Percentiles rank a stretch among this genome's conserved stretches.
phyloP scores from a whole-genome alignment of 30 jellyfish, hydroid and myxozoan species.

The Hydractinia symbiolongicarpus region DNA sequence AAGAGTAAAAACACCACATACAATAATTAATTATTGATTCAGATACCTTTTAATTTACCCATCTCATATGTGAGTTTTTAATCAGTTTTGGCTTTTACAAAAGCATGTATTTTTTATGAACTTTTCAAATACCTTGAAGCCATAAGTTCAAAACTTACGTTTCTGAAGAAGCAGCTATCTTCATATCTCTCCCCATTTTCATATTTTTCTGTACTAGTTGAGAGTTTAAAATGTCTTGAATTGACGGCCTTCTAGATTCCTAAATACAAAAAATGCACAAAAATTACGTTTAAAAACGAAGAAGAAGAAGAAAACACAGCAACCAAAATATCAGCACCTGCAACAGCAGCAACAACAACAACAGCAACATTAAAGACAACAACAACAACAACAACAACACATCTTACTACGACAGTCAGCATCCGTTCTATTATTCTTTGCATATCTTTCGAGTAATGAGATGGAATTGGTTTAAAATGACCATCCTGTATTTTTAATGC shows the following conservation, averaged over 20 bases:
- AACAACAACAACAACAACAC: not conserved
- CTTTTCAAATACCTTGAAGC: not conserved
- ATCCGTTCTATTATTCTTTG: slow-evolving; percentile 49
- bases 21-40: too few species aligned
- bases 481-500: slow-evolving; percentile 77
- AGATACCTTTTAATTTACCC: too few species aligned
- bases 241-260: slow-evolving; percentile 29
- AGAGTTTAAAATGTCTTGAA: slow-evolving; percentile 12
- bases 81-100: too few species aligned
- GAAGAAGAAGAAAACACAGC: not conserved
- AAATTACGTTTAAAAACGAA: too few species aligned
- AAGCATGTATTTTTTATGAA: too few species aligned
- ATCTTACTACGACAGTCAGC: slow-evolving; percentile 62
- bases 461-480: slow-evolving; percentile 54
- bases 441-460: slow-evolving; percentile 55
- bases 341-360: too few species aligned
- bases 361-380: not conserved
- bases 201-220: not conserved
- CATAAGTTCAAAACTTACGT: not conserved
- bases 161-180: not conserved
- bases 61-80: too few species aligned
- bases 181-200: not conserved
- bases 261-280: not conserved
- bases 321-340: not conserved
- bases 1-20: too few species aligned